Base-by-base conservation (phyloP, 2,888 invertebrate genomes). In the Cerastis leucographa region DNA sequence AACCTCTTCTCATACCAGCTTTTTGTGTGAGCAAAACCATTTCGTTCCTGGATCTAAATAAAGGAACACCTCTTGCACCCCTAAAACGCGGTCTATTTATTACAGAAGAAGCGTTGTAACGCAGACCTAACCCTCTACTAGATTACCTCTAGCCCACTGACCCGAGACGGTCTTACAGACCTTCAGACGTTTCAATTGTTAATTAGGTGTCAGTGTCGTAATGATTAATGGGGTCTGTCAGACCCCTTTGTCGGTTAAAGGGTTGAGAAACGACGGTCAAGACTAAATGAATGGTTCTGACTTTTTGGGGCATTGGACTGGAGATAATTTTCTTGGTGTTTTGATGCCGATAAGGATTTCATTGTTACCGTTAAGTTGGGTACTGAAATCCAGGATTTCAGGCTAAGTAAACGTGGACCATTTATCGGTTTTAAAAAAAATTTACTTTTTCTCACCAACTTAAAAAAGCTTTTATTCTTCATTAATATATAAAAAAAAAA, bases 161-260 rank as follows among this genome's bases (percentile, higher is more conserved):
- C 88, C 89, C 88, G 83, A 78, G 80, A 84, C 86, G 80, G 71
- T 85, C 85, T 83, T 76, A 35, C 73, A 80, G 86, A 75, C 85
- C 86, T 83, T 83, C 81, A 85, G 83, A 88, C 89, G 87, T 88
- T 90, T 90, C 90, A 91, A 90, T 91, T 90, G 90, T 91, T 91
- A 90, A 90, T 91, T 90, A 91, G 89, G 87, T 88, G 90, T 87
- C 88, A 85, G 87, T 87, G 84, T 82, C 86, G 80, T 87, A 87
- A 87, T 91, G 90, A 91, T 90, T 90, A 90, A 91, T 89, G 87
- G 83, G 83, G 84, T 87, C 86, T 83, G 87, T 88, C 88, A 88
- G 87, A 76, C 81, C 89, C 87, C 86, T 88, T 89, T 89, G 89
- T 89, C 84, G 89, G 89, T 88, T 87, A 84, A 85, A 87, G 87